These are phyloP conservation scores for Chaenogobius annularis DNA, from an alignment of 2,113 vertebrate species.

Conservation along the genomic window DNA sequence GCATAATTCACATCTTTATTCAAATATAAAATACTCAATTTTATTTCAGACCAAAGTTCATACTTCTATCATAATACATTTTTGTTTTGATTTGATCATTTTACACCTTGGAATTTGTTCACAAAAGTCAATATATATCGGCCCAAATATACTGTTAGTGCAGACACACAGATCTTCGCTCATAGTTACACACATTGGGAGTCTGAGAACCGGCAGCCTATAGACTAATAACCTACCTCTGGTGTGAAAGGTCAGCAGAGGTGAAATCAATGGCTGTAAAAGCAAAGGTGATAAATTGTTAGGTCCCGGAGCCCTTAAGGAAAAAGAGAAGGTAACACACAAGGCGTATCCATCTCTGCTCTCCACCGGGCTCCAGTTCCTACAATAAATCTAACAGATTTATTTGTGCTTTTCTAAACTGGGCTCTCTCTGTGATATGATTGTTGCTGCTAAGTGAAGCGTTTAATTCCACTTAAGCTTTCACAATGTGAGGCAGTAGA, in stretches of 20 bases:
- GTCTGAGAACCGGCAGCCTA: slow-evolving; percentile 9
- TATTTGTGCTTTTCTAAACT: slow-evolving; percentile 51
- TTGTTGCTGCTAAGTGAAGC: slow-evolving; percentile 55
- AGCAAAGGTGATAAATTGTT: slow-evolving; percentile 82
- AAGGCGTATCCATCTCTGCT: slow-evolving; percentile 61
- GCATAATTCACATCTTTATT: too few relatives aligned
- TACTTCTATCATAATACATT: too few relatives aligned
- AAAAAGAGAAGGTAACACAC: slow-evolving; percentile 73
- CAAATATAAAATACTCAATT: too few relatives aligned
- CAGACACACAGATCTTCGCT: slow-evolving; percentile 22
- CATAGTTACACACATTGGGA: slow-evolving; percentile 14
- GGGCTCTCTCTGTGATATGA: slow-evolving; percentile 45
- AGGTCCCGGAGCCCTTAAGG: slow-evolving; percentile 60
- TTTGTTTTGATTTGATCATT: too few relatives aligned
- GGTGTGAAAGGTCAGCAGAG: slow-evolving; percentile 66
- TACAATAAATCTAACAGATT: slow-evolving; percentile 74
- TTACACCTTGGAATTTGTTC: slow-evolving; percentile 40
- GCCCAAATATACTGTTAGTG: slow-evolving; percentile 28
- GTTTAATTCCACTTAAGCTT: slow-evolving; percentile 54
- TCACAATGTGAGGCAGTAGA: neutral
- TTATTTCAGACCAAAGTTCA: too few relatives aligned
- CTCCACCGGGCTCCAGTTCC: slow-evolving; percentile 47
- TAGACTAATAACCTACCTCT: slow-evolving; percentile 68
- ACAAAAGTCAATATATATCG: slow-evolving; percentile 44
- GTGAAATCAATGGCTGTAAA: slow-evolving; percentile 75